Conservation (phyloP, 2,888 invertebrate genomes). For the Podabrus alpinus region DNA sequence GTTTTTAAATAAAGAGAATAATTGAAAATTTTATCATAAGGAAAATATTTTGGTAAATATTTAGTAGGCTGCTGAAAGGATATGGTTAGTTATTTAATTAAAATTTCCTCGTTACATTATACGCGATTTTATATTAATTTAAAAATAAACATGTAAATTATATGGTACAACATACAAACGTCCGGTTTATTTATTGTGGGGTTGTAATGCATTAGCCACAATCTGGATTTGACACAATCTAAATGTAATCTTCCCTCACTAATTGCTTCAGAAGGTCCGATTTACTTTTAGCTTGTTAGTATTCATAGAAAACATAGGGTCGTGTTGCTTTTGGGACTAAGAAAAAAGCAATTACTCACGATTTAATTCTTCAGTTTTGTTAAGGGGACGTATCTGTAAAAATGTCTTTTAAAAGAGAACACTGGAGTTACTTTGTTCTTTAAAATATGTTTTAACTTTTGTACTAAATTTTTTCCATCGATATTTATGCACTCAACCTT, state of each 20-base stretch:
- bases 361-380: background rate
- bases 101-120: background rate
- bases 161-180: conserved; percentile 1
- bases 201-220: conserved; percentile 35
- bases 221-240: conserved; percentile 38
- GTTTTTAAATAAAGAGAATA: background rate
- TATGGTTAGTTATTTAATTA: background rate
- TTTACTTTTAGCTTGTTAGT: conserved; percentile 28
- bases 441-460: background rate
- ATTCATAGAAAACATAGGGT: conserved; percentile 29
- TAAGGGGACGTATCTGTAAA: background rate
- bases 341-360: conserved; percentile 19
- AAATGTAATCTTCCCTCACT: conserved; percentile 37
- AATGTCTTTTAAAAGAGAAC: background rate
- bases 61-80: background rate
- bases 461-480: background rate
- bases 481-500: conserved; percentile 14
- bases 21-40: background rate
- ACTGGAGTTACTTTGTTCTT: background rate
- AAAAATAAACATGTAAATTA: conserved; percentile 16
- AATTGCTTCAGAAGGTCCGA: conserved; percentile 34
- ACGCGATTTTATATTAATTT: background rate
- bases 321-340: conserved; percentile 13
- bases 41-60: no score
- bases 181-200: conserved; percentile 29